Conservation (phyloP, 2,113 vertebrate genomes). For the Elaphurus davidianus region DNA sequence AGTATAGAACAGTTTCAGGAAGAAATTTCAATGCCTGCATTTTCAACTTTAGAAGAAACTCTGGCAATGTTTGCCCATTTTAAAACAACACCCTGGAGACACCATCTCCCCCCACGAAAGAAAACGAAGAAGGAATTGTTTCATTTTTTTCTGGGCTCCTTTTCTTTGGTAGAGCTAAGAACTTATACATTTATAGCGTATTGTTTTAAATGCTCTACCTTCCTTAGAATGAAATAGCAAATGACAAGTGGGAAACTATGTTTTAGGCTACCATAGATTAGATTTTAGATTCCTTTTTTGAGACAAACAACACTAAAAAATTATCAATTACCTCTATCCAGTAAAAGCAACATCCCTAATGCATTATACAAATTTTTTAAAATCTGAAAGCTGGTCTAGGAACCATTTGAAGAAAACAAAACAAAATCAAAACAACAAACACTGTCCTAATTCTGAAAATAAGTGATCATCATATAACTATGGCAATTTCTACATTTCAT, state of each 20-base stretch:
- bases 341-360: background rate
- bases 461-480: background rate
- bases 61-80: background rate
- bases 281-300: background rate
- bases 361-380: background rate
- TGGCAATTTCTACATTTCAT: background rate
- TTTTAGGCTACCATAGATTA: background rate
- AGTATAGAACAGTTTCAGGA: background rate
- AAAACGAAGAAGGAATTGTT: background rate
- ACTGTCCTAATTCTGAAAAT: background rate
- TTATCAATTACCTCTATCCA: background rate
- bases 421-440: background rate
- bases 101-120: background rate
- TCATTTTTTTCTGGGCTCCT: background rate
- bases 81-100: background rate
- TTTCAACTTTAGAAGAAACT: background rate
- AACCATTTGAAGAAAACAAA: background rate
- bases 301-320: background rate
- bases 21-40: background rate
- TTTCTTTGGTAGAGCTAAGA: background rate
- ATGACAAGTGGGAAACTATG: background rate
- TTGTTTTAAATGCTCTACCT: background rate
- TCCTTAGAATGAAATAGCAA: background rate
- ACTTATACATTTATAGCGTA: background rate
- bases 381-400: background rate